These are phyloP conservation scores for Styela plicata DNA, from an alignment of 23 tunicate species.

Conservation along the genomic window DNA sequence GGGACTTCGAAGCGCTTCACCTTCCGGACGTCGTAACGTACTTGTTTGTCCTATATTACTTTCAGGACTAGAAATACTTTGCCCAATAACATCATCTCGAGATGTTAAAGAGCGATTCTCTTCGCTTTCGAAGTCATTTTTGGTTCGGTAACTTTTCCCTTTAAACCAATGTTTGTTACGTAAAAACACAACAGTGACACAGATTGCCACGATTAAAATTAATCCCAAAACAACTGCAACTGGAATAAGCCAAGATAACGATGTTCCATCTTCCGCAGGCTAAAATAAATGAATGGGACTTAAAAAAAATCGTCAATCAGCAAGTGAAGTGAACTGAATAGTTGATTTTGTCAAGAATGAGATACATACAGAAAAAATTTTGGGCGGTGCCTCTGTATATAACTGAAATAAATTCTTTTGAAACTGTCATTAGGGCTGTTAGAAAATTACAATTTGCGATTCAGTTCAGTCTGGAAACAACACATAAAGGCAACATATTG, in stretches of 20 bases:
- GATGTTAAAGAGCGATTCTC: background rate
- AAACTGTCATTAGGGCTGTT: too few relatives aligned
- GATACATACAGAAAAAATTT: too few relatives aligned
- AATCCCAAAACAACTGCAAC: background rate
- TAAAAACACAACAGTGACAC: background rate
- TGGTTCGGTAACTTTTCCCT: conserved; percentile 7
- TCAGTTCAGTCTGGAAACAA: too few relatives aligned
- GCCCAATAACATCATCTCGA: background rate
- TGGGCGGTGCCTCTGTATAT: too few relatives aligned
- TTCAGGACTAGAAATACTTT: background rate
- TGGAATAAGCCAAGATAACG: background rate
- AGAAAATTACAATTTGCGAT: too few relatives aligned
- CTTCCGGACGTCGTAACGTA: background rate
- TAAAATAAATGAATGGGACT: too few relatives aligned
- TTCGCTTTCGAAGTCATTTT: background rate
- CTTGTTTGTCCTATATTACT: background rate
- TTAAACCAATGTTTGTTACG: background rate
- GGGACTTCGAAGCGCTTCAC: conserved; percentile 7
- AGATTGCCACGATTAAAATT: background rate
- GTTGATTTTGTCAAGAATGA: too few relatives aligned
- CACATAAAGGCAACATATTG: too few relatives aligned
- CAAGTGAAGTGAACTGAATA: too few relatives aligned
- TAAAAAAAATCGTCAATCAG: too few relatives aligned
- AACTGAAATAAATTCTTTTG: too few relatives aligned
- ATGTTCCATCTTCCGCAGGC: background rate